phyloP scores from a whole-genome alignment of 1,140 invertebrate genomes.

The Drosophila kanapiae region DNA sequence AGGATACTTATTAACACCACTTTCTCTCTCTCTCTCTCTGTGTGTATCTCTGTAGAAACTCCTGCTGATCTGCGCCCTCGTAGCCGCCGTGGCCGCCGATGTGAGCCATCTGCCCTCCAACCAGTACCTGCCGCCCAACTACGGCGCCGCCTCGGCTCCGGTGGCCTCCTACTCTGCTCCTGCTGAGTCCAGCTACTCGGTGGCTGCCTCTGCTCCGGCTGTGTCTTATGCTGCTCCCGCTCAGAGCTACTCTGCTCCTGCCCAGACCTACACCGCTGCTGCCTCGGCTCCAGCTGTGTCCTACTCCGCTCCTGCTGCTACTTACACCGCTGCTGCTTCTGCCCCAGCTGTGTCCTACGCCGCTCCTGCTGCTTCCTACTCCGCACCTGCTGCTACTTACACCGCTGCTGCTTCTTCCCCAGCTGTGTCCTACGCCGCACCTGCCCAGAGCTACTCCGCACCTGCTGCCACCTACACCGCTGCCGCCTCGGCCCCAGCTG shows the following conservation, averaged over 20 bases:
- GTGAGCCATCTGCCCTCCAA: constrained; percentile 70
- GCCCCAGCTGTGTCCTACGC: constrained; percentile 46
- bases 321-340: constrained; percentile 40
- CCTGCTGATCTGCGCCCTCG: constrained; percentile 69
- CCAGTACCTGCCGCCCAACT: constrained; percentile 63
- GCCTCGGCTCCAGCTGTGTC: constrained; percentile 44
- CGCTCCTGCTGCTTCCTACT: constrained; percentile 18
- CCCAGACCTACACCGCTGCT: constrained; percentile 37
- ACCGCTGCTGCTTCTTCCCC: constrained; percentile 54
- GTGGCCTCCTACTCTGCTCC: constrained; percentile 51
- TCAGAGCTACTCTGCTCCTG: constrained; percentile 47
- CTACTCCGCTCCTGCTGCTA: constrained; percentile 39
- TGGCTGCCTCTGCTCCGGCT: constrained; percentile 65
- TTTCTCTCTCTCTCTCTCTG: constrained; percentile 9
- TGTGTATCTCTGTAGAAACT: constrained; percentile 76
- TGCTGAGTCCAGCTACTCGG: constrained; percentile 31
- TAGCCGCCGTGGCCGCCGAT: constrained; percentile 74
- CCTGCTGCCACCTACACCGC: constrained; percentile 29
- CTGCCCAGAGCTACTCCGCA: constrained; percentile 27
- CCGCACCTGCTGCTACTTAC: constrained; percentile 54
- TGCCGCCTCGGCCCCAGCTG: constrained; percentile 57
- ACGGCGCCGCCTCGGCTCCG: constrained; percentile 46
- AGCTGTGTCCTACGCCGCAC: constrained; percentile 46
- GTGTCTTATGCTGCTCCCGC: constrained; percentile 39
- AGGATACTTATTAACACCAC: constrained; percentile 24